phyloP scores from a whole-genome alignment of 2,888 invertebrate genomes.

The Harpalus rufipes region DNA sequence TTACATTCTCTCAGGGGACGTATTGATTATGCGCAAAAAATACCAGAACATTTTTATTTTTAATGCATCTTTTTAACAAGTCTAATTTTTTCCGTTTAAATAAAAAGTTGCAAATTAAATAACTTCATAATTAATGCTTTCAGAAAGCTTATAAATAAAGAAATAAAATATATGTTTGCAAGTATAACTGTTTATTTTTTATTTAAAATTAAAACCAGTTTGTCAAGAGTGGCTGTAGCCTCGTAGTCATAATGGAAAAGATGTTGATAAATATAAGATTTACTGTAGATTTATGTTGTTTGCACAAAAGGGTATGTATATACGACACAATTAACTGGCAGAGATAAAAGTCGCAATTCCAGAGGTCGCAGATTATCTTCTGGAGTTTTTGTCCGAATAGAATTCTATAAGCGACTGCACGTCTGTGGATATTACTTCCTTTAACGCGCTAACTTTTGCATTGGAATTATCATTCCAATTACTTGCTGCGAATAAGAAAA shows the following conservation, averaged over 20 bases:
- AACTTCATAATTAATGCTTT: slow-evolving; percentile 17
- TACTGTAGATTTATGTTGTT: slow-evolving; percentile 34
- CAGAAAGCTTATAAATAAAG: slow-evolving; percentile 32
- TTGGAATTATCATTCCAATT: slow-evolving; percentile 65
- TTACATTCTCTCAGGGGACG: slow-evolving; percentile 45
- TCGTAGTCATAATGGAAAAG: slow-evolving; percentile 22
- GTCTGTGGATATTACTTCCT: slow-evolving; percentile 59
- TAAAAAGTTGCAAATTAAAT: slow-evolving; percentile 38
- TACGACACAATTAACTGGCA: slow-evolving; percentile 33
- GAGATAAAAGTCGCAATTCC: slow-evolving; percentile 52
- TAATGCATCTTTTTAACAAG: slow-evolving; percentile 18
- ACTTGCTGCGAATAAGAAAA: slow-evolving; percentile 66
- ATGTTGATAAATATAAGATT: slow-evolving; percentile 45
- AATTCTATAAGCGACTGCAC: slow-evolving; percentile 60
- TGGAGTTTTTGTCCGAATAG: slow-evolving; percentile 23
- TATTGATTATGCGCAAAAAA: slow-evolving; percentile 43
- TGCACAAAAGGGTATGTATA: slow-evolving; percentile 14
- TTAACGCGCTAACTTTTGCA: slow-evolving; percentile 38
- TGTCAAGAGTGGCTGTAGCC: slow-evolving; percentile 6
- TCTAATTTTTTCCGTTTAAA: slow-evolving; percentile 14
- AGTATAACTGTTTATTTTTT: slow-evolving; percentile 2
- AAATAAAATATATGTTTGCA: slow-evolving; percentile 4
- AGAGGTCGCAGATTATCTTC: slow-evolving; percentile 46
- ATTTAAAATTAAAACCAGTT: slow-evolving; percentile 9
- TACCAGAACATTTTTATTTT: slow-evolving; percentile 29